Conservation (phyloP, 2,888 invertebrate genomes). For the Macrophya alboannulata region DNA sequence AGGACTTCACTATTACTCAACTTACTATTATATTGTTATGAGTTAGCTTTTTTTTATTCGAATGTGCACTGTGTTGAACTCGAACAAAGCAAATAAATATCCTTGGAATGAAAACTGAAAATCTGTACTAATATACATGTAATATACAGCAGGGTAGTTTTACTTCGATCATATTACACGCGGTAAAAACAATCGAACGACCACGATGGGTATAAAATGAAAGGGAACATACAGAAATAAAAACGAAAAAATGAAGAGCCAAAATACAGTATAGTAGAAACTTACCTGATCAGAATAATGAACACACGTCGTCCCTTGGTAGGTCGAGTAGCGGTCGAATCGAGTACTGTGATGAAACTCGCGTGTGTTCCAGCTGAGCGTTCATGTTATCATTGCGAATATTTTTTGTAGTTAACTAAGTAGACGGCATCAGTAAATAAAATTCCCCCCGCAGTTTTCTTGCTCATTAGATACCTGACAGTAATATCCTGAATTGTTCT, state of each 20-base stretch:
- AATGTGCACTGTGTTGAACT: neutral
- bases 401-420: neutral
- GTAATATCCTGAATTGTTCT: neutral
- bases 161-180: no score
- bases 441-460: slow-evolving; percentile 3
- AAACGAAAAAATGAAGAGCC: no score
- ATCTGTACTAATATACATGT: no score
- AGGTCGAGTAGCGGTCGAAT: slow-evolving; percentile 36
- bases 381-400: slow-evolving; percentile 49
- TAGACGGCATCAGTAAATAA: neutral
- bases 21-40: neutral
- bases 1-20: neutral
- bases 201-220: neutral
- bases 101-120: neutral
- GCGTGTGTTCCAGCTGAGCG: slow-evolving; percentile 37
- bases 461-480: neutral
- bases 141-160: no score
- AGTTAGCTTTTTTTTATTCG: neutral
- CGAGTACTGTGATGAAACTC: slow-evolving; percentile 18
- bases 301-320: slow-evolving; percentile 25
- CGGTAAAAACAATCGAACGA: neutral
- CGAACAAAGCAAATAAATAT: neutral
- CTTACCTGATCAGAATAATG: slow-evolving; percentile 45
- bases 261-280: neutral
- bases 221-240: neutral